These are phyloP conservation scores for Drosophila robusta DNA, from an alignment of 2,888 invertebrate species.

Conservation along the genomic window DNA sequence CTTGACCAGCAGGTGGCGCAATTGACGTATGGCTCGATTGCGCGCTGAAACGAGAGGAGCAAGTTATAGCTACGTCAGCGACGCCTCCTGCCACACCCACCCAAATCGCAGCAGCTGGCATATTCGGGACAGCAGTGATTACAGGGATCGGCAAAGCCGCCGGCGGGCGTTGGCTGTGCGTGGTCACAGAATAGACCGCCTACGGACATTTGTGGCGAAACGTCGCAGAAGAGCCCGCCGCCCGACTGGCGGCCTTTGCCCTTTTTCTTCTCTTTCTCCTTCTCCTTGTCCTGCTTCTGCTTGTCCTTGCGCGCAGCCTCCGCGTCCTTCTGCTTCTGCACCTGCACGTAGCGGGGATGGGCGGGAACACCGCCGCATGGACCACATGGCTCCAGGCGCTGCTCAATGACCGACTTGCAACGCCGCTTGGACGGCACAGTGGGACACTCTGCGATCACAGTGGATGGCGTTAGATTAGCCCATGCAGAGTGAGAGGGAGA, in stretches of 20 bases:
- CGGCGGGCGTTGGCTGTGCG: not conserved
- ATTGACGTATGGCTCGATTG: slow-evolving; percentile 80
- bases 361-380: slow-evolving; percentile 62
- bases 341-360: slow-evolving; percentile 39
- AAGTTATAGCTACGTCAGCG: too few species aligned
- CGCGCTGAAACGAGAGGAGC: slow-evolving; percentile 70
- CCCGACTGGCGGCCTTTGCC: slow-evolving; percentile 54
- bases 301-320: slow-evolving; percentile 20
- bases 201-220: too few species aligned
- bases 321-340: slow-evolving; percentile 22
- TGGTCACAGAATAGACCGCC: not conserved
- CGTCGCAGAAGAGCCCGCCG: slow-evolving; percentile 29
- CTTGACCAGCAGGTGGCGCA: slow-evolving; percentile 81
- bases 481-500: too few species aligned
- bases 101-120: slow-evolving; percentile 52
- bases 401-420: slow-evolving; percentile 44
- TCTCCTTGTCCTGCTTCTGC: slow-evolving; percentile 22
- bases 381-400: slow-evolving; percentile 56
- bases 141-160: slow-evolving; percentile 10
- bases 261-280: slow-evolving; percentile 38
- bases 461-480: too few species aligned
- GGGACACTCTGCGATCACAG: slow-evolving; percentile 55
- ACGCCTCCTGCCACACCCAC: slow-evolving; percentile 26
- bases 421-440: slow-evolving; percentile 59
- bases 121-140: slow-evolving; percentile 50